A percentile compares a stretch with the other conserved stretches of the same genome.
phyloP scores from a whole-genome alignment of 2,888 invertebrate genomes.

The Drosophila multiciliata region DNA sequence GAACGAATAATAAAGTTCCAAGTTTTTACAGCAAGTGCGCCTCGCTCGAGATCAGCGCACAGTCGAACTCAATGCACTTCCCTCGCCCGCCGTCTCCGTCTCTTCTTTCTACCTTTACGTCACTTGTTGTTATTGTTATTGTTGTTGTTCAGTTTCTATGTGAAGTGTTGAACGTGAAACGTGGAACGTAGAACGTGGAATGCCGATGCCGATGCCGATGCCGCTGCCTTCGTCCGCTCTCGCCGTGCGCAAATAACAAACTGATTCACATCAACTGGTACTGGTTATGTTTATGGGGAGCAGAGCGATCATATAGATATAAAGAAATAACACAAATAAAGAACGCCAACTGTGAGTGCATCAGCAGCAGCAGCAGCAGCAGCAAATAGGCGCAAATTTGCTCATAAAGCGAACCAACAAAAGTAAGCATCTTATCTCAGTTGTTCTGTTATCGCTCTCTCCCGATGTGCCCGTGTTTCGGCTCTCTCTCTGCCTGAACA shows the following conservation, averaged over 20 bases:
- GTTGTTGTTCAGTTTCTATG: background rate
- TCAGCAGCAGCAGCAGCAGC: conserved; percentile 13
- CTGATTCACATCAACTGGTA: conserved; percentile 73
- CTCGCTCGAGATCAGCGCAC: conserved; percentile 38
- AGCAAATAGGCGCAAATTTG: conserved; percentile 14
- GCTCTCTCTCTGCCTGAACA: conserved; percentile 23
- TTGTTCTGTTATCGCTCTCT: conserved; percentile 56
- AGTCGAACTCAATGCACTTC: conserved; percentile 34
- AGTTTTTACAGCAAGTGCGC: conserved; percentile 5
- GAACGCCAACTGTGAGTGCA: conserved; percentile 31
- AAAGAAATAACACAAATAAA: conserved; percentile 48
- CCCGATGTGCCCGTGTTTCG: background rate
- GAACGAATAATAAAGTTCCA: conserved; percentile 25
- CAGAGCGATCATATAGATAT: conserved; percentile 66
- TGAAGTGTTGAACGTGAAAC: conserved; percentile 26
- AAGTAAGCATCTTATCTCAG: conserved; percentile 62
- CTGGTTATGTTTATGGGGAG: conserved; percentile 60
- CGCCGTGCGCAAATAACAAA: conserved; percentile 70
- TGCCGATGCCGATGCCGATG: conserved; percentile 46
- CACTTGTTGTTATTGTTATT: conserved; percentile 15
- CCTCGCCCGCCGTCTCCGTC: conserved; percentile 5
- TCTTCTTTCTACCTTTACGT: conserved; percentile 20
- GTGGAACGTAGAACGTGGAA: conserved; percentile 24
- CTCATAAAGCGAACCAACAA: conserved; percentile 35
- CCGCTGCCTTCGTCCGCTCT: conserved; percentile 66